A percentile compares a stretch with the other conserved stretches of the same genome.
phyloP scores from a whole-genome alignment of 2,888 invertebrate genomes.

The Hypolimnas misippus region DNA sequence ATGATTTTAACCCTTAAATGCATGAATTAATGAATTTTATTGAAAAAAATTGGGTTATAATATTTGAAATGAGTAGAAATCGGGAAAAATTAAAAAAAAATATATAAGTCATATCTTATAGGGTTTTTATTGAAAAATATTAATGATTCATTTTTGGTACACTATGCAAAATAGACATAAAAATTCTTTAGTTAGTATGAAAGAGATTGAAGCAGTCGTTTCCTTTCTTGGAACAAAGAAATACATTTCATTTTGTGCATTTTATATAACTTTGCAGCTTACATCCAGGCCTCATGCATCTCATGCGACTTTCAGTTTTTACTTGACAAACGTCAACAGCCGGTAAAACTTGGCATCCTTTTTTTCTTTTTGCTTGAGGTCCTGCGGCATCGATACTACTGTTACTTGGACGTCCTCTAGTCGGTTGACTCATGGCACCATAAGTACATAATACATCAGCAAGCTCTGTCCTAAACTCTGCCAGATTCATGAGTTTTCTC shows the following conservation, averaged over 20 bases:
- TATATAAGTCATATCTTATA: slow-evolving; percentile 4
- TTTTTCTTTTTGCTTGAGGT: slow-evolving; percentile 25
- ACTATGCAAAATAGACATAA: slow-evolving; percentile 21
- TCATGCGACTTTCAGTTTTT: slow-evolving; percentile 20
- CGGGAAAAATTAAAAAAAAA: slow-evolving; percentile 8
- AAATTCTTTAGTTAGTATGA: slow-evolving; percentile 19
- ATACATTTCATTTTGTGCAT: slow-evolving; percentile 20
- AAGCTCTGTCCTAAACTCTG: not conserved
- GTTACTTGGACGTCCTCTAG: not conserved
- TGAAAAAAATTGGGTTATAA: not conserved
- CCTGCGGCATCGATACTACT: slow-evolving; percentile 5
- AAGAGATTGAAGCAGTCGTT: slow-evolving; percentile 25
- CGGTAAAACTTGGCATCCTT: slow-evolving; percentile 24
- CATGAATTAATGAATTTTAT: not conserved
- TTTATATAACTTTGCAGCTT: slow-evolving; percentile 15
- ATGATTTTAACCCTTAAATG: slow-evolving; percentile 1
- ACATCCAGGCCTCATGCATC: slow-evolving; percentile 26
- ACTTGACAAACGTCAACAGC: slow-evolving; percentile 21
- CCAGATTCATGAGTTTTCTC: not conserved
- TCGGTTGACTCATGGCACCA: not conserved
- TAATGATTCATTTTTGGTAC: slow-evolving; percentile 27
- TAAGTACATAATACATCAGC: not conserved
- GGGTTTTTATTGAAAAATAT: slow-evolving; percentile 21
- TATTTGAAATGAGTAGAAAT: slow-evolving; percentile 5
- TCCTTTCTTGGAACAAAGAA: slow-evolving; percentile 24